Percentiles rank a stretch among this genome's conserved stretches.
Conservation (phyloP, 1,140 invertebrate genomes). For the Frieseomelitta varia region DNA sequence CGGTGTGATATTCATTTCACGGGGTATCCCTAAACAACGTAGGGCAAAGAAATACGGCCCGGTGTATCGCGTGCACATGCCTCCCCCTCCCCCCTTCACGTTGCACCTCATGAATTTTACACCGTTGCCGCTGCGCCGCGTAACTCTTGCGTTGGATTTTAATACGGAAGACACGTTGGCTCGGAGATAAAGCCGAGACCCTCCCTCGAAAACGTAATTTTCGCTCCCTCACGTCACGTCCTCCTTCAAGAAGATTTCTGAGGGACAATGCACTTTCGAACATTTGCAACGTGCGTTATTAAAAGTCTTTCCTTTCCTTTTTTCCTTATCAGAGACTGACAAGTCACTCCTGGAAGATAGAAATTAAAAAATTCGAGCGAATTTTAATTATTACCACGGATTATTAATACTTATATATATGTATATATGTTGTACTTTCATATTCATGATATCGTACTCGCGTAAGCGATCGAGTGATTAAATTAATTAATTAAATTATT, state of each 20-base stretch:
- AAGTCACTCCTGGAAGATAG: too few relatives aligned
- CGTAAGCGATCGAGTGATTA: too few relatives aligned
- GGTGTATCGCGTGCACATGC: conserved; percentile 3
- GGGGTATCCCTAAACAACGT: conserved; percentile 19
- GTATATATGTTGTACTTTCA: too few relatives aligned
- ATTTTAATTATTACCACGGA: too few relatives aligned
- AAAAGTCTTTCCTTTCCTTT: too few relatives aligned
- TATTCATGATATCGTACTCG: too few relatives aligned
- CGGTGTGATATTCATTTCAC: not conserved
- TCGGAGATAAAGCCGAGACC: not conserved
- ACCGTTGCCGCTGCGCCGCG: not conserved
- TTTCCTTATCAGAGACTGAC: too few relatives aligned
- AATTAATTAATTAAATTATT: too few relatives aligned
- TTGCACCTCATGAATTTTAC: conserved; percentile 44
- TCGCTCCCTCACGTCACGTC: not conserved
- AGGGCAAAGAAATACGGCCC: conserved; percentile 30
- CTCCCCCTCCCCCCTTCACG: too few relatives aligned
- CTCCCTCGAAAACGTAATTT: not conserved
- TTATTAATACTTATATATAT: too few relatives aligned
- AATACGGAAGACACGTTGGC: conserved; percentile 12
- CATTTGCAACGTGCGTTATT: not conserved
- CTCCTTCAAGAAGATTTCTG: not conserved
- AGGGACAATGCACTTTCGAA: not conserved
- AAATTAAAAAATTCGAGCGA: too few relatives aligned
- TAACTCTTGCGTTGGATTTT: conserved; percentile 29